Percentiles rank a stretch among this genome's conserved stretches.
Evolutionary conservation across 2,888 invertebrate genomes (phyloP).

Genomic region (Escarpia spicata): DNA sequence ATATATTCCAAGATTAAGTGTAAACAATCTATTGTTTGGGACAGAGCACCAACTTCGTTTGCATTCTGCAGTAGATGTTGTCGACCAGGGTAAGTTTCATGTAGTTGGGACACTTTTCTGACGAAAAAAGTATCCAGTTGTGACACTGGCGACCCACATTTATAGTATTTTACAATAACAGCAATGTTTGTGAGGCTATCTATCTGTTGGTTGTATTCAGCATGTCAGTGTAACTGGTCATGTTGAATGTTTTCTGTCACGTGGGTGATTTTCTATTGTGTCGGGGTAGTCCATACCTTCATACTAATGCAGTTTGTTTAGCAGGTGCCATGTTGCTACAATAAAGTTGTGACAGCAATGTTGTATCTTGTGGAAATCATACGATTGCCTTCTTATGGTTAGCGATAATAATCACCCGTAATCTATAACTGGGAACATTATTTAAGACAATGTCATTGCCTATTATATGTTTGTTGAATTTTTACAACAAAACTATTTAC

Average conservation of each 20-base stretch:
- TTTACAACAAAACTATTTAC: too few relatives aligned
- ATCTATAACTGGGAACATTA: too few relatives aligned
- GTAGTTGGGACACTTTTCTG: background rate
- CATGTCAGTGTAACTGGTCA: background rate
- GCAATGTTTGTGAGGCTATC: background rate
- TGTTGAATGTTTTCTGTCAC: background rate
- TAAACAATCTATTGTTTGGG: background rate
- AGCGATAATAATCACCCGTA: background rate
- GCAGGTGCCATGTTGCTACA: slow-evolving; percentile 13
- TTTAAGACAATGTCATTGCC: too few relatives aligned
- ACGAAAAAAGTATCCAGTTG: background rate
- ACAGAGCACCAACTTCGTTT: background rate
- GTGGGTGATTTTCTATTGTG: background rate
- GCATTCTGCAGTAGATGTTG: background rate
- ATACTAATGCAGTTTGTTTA: background rate
- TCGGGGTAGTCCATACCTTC: background rate
- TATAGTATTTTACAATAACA: background rate
- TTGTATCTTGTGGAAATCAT: background rate
- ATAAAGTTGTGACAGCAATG: background rate
- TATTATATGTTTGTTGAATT: too few relatives aligned
- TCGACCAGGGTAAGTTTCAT: background rate
- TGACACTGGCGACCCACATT: background rate
- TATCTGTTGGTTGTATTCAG: background rate
- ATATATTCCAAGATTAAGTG: slow-evolving; percentile 16
- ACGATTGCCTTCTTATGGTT: background rate